Base-by-base conservation (phyloP, 2,113 vertebrate species). In the Pelvicachromis taeniatus region DNA sequence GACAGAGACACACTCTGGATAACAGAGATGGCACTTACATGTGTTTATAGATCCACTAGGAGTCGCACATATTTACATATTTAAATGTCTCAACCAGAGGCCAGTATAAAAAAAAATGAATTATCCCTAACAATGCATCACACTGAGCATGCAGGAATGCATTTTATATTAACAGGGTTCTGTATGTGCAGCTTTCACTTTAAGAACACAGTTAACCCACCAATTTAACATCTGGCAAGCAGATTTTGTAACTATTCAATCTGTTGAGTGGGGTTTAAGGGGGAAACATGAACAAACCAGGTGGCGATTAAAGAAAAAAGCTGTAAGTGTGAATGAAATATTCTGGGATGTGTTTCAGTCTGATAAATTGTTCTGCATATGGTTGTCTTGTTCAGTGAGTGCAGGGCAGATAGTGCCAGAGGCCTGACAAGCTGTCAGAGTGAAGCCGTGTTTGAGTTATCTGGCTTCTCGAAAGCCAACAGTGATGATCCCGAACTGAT, bases 221-320 rank as follows among this genome's bases (percentile, higher is more conserved):
- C 56, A 17, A 58, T 86, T 85, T 48, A 81, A 84, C 92, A 93
- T 93, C 88, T 90, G 91, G 54, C 4, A 55, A 84, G 42, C 77
- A 61, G 77, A 83, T 80, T 54, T 45, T 82, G 68, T 13, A 81
- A 56, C 52, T 23, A 9, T 38, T 81, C 85, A 84, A 61, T 81
- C 75, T 88, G 87, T 38, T 10, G 54, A 26, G 50, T 9, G 4
- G 48, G 35, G 59, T 88, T 82, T 35, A 84, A 55, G 79, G 58
- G 73, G 31, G 38, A 4, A 59, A 48, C 14, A 11, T 17, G 75
- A 31, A 16, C 19, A 33, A 77, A 88, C 73, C 91, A 91, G 88
- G 87, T 87, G 92, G 84, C 2, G 1, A 50, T 7, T 13, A 33
- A 63, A 13, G 13, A 80, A 78, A 89, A 48, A 63, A 87, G 81